Conservation (phyloP, 2,797 vertebrate genomes). For the Pteronotus mesoamericanus region DNA sequence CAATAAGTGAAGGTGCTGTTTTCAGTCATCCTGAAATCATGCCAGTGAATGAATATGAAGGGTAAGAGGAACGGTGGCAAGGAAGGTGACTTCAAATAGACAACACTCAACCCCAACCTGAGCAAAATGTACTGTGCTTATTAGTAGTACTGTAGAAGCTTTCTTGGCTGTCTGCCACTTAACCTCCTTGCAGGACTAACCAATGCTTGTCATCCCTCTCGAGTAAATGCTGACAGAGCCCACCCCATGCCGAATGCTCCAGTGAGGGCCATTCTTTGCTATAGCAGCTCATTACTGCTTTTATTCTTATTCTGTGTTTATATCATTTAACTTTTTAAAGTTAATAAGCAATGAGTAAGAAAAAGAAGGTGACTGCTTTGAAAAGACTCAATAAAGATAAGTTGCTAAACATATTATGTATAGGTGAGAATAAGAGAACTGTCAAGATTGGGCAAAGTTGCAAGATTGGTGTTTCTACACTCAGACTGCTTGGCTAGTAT, state of each 20-base stretch:
- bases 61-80: background rate
- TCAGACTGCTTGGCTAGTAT: background rate
- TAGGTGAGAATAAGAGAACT: background rate
- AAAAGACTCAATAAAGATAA: background rate
- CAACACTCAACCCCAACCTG: background rate
- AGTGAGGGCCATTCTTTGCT: background rate
- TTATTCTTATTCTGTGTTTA: background rate
- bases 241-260: background rate
- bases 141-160: background rate
- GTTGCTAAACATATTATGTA: background rate
- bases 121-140: background rate
- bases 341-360: background rate
- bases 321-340: background rate
- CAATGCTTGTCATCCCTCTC: background rate
- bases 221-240: background rate
- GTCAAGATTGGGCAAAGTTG: background rate
- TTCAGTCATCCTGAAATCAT: background rate
- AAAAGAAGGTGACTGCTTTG: background rate
- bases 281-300: fast-evolving
- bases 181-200: background rate
- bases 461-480: background rate
- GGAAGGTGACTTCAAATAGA: background rate
- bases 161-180: background rate
- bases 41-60: background rate
- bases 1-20: background rate